phyloP scores from a whole-genome alignment of 2,797 vertebrate species.

The Huso huso region DNA sequence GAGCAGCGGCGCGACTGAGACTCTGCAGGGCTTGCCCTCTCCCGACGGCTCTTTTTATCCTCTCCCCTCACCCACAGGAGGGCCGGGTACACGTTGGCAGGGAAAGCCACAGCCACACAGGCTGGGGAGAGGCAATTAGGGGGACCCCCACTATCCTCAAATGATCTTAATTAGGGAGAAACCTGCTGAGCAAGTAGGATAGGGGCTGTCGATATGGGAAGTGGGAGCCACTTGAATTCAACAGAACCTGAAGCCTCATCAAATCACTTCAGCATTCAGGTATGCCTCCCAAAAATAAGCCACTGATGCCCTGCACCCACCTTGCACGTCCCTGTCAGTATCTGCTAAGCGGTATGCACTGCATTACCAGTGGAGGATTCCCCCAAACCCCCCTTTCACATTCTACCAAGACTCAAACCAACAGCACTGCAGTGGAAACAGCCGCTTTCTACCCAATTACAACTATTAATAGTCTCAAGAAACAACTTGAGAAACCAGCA shows the following conservation, averaged over 20 bases:
- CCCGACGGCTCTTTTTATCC: neutral
- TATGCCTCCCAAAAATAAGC: constrained; percentile 26
- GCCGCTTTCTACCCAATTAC: no score
- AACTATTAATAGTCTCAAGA: no score
- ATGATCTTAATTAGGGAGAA: neutral
- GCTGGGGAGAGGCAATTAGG: constrained; percentile 6
- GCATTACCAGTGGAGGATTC: no score
- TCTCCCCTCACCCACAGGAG: constrained; percentile 2
- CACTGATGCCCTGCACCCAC: neutral
- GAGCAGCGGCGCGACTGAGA: neutral
- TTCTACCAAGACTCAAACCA: no score
- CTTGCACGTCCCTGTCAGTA: no score
- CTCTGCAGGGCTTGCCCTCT: neutral
- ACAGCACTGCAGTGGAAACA: no score
- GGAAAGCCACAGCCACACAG: constrained; percentile 22
- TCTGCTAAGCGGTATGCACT: no score
- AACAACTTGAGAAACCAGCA: no score
- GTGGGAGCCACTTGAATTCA: no score
- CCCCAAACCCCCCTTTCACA: constrained; percentile 15
- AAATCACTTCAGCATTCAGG: no score
- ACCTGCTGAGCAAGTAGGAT: neutral
- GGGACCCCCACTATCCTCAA: neutral
- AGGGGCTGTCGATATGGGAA: no score
- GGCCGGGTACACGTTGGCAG: constrained; percentile 22
- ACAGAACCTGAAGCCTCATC: no score